Base-by-base conservation (phyloP, 2,797 vertebrate species). In the Chiroxiphia lanceolata region DNA sequence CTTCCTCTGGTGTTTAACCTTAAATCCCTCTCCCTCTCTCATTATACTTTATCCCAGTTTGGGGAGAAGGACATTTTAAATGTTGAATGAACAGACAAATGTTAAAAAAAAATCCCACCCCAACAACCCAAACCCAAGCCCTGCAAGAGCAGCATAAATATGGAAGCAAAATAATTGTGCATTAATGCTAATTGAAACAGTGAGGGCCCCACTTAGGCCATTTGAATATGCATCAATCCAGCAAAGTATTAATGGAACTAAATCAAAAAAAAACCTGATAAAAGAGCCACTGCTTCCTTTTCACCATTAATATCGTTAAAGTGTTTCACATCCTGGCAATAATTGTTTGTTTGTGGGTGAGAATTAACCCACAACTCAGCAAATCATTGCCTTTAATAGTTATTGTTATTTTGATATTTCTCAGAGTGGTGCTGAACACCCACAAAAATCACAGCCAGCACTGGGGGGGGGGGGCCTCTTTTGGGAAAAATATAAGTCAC, bases 171-270 rank as follows among this genome's bases (percentile, higher is more conserved):
- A 85, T 77, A 95, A 92, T 31, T 57, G 82, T 68, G 59, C 92
- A 90, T 96, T 95, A 95, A 96, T 96, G 94, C 82, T 96, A 96
- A 97, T 94, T 86, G 94, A 97, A 94, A 51, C 94, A 94, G 92
- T 5, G 76, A 94, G 87, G 40, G 71, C 79, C 86, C 61, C 94
- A 81, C 79, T 96, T 91, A 91, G 3, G 38, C 44, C 29, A 2
- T 25, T 74, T 96, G 94, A 96, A 96, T 96, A 95, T 93, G 92
- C 94, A 97, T 83, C 92, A 57, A 27, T 10, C 34, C 64, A 94
- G 75, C 23, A 50, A 71, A 74, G 93, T 89, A 93, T 94, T 93
- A 92, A 96, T 72, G 88, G 92, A 63, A 91, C 61, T 21, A 40
- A 69, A 76, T 61, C 11, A 40, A 38, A 65, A 51, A 51, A 54